Base-by-base conservation (phyloP, 2,113 vertebrate genomes). In the Hemichromis elongatus region DNA sequence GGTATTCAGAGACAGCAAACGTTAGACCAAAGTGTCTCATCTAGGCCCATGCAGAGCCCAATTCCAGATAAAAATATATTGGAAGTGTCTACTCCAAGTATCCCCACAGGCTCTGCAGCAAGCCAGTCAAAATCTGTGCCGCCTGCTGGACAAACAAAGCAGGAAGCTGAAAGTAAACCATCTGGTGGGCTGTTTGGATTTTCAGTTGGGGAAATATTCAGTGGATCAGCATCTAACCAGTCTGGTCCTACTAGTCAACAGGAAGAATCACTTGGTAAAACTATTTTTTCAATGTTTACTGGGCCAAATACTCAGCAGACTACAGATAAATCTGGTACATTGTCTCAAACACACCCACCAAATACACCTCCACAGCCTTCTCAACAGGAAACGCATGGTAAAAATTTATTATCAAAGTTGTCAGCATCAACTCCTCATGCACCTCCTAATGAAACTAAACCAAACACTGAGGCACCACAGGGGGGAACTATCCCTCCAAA, bases 161-260 rank as follows among this genome's bases (percentile, higher is more conserved):
- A 93, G 30, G 93, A 95, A 54, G 24, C 93, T 83, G 77, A 40
- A 4, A 90, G 86, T 79, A 96, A 96, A 91, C 92, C 93, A 75
- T 88, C 93, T 0, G 89, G 95, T 89, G 94, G 93, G 79, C 77
- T 96, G 7, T 97, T 97, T 91, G 95, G 96, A 82, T 96, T 97
- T 92, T 96, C 97, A 0, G 94, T 97, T 94, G 95, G 95, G 84
- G 95, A 96, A 63, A 94, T 96, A 85, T 68, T 95, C 18, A 80
- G 87, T 56, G 93, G 91, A 92, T 89, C 91, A 88, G 81, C 82
- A 79, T 19, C 80, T 86, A 56, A 87, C 4, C 88, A 89, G 10
- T 61, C 87, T 80, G 68, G 53, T 52, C 19, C 81, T 66, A 50
- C 85, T 77, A 79, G 89, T 55, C 82, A 89, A 73, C 91, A 95